Conservation (phyloP, 2,888 invertebrate genomes). For the Eumacrocentrus americanus region DNA sequence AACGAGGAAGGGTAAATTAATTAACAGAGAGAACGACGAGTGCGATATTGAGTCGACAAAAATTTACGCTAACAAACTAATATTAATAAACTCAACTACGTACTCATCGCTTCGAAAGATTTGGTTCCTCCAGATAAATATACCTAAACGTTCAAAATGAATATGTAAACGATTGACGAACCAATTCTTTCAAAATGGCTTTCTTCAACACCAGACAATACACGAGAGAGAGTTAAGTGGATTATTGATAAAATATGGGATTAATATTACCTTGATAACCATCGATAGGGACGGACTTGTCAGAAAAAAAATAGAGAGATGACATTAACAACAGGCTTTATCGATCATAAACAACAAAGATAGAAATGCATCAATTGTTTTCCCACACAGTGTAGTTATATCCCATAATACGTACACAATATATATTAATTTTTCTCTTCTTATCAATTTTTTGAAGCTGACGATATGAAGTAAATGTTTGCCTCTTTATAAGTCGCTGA, state of each 20-base stretch:
- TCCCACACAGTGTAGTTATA: slow-evolving; percentile 8
- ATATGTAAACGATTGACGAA: neutral
- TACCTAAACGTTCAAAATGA: slow-evolving; percentile 7
- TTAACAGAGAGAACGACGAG: neutral
- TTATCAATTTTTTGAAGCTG: slow-evolving; percentile 6
- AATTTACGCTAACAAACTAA: slow-evolving; percentile 11
- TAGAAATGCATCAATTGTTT: slow-evolving; percentile 49
- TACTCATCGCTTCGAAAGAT: slow-evolving; percentile 49
- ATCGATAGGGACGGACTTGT: slow-evolving; percentile 64
- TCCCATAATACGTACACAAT: neutral
- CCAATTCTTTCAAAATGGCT: slow-evolving; percentile 12
- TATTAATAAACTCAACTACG: slow-evolving; percentile 45
- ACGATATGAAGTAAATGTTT: slow-evolving; percentile 46
- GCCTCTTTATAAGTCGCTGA: slow-evolving; percentile 30
- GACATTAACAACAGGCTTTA: slow-evolving; percentile 61
- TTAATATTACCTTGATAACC: slow-evolving; percentile 64
- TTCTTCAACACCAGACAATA: slow-evolving; percentile 3
- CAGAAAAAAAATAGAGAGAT: slow-evolving; percentile 63
- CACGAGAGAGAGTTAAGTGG: slow-evolving; percentile 54
- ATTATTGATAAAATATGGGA: slow-evolving; percentile 62
- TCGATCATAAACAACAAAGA: slow-evolving; percentile 58
- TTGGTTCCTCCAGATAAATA: too few species aligned
- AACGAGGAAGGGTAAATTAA: neutral
- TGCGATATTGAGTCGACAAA: slow-evolving; percentile 20
- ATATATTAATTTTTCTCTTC: slow-evolving; percentile 3